These are phyloP conservation scores for Emydura subglobosa DNA, from an alignment of 2,113 vertebrate genomes.

Conservation along the genomic window DNA sequence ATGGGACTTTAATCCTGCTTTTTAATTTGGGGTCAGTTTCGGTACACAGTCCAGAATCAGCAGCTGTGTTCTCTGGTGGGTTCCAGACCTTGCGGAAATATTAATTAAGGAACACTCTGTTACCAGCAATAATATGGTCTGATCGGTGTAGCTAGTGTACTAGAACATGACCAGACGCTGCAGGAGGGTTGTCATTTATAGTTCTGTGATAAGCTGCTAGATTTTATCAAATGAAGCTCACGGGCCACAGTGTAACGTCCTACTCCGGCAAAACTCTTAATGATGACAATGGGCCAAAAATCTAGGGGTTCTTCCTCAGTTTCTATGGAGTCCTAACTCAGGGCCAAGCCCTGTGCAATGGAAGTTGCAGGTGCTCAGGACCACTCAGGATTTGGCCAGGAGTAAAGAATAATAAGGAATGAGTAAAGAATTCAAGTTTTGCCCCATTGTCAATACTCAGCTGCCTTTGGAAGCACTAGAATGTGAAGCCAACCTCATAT, in stretches of 20 bases:
- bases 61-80: neutral
- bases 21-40: neutral
- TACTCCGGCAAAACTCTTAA: neutral
- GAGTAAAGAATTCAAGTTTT: neutral
- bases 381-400: neutral
- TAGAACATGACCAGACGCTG: neutral
- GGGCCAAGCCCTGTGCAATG: neutral
- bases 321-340: neutral
- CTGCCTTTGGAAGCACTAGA: neutral
- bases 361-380: neutral
- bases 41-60: neutral
- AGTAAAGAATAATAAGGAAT: no score
- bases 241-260: neutral
- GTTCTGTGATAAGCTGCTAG: neutral
- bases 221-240: neutral
- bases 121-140: neutral
- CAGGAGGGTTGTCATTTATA: neutral
- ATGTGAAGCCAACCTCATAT: neutral
- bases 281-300: neutral
- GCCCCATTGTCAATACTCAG: neutral
- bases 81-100: rapidly evolving
- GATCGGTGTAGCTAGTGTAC: neutral
- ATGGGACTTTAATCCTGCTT: neutral
- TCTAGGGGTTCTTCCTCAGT: neutral
- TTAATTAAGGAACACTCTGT: neutral